Percentiles rank a stretch among this genome's conserved stretches.
Evolutionary conservation across 2,888 invertebrate species (phyloP).

Genomic region (Microctonus aethiopoides): DNA sequence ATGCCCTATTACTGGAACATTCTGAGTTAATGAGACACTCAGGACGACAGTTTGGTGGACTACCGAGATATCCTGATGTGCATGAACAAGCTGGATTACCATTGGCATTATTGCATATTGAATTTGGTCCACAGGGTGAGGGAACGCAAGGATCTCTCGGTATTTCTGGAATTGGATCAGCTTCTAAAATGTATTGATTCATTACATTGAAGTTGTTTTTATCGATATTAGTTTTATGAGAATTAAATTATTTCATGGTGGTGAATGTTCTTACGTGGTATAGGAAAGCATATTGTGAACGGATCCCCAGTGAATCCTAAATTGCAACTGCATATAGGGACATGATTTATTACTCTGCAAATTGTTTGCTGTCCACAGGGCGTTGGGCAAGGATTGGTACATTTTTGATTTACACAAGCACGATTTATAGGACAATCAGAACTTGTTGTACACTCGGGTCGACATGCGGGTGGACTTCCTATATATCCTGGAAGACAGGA

Average conservation of each 20-base stretch:
- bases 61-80: conserved; percentile 72
- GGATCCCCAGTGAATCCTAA: conserved; percentile 65
- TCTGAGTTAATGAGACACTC: conserved; percentile 77
- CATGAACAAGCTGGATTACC: conserved; percentile 74
- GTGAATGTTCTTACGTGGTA: conserved; percentile 64
- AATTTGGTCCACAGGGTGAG: conserved; percentile 83
- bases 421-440: conserved; percentile 77
- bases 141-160: conserved; percentile 74
- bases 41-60: conserved; percentile 76
- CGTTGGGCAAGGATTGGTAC: conserved; percentile 76
- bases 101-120: conserved; percentile 79
- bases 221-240: too few species aligned
- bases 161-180: not conserved
- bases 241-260: conserved; percentile 63
- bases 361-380: conserved; percentile 79
- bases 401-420: conserved; percentile 81
- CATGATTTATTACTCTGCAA: conserved; percentile 80
- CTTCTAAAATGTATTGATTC: conserved; percentile 50
- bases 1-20: conserved; percentile 78
- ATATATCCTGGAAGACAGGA: conserved; percentile 81
- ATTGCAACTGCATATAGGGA: conserved; percentile 71
- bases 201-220: conserved; percentile 61
- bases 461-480: conserved; percentile 81
- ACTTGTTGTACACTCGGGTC: conserved; percentile 82
- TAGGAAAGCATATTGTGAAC: conserved; percentile 73